Conservation (phyloP, 2,113 vertebrate species). For the Felis chaus region DNA sequence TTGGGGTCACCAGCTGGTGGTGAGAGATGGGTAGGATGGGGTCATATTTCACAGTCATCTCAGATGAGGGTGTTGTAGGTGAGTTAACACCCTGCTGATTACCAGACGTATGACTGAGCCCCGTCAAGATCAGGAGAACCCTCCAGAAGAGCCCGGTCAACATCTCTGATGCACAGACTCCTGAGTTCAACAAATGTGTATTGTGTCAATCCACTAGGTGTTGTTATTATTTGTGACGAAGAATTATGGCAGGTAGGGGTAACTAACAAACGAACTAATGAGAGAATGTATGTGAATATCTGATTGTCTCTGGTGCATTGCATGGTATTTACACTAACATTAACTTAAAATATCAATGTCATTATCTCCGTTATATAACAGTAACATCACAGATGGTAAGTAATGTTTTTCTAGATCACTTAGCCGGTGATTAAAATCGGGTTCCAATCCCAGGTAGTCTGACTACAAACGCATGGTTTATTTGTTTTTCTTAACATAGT, state of each 20-base stretch:
- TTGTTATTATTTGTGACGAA: background rate
- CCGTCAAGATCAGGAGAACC: background rate
- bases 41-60: background rate
- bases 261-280: background rate
- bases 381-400: background rate
- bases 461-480: background rate
- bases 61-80: rapidly evolving
- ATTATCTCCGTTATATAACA: background rate
- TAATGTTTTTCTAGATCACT: background rate
- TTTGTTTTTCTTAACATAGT: background rate
- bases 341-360: background rate
- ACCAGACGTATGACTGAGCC: background rate
- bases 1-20: background rate
- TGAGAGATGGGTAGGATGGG: background rate
- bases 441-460: background rate
- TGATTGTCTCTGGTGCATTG: background rate
- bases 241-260: background rate
- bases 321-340: too few relatives aligned
- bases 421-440: background rate
- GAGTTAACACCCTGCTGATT: background rate
- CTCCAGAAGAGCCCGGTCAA: background rate
- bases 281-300: background rate
- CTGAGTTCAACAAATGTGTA: background rate
- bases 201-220: background rate
- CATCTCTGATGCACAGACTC: background rate